Evolutionary conservation across 2,797 vertebrate species (phyloP).

Genomic region (Brachyalestes nurse): DNA sequence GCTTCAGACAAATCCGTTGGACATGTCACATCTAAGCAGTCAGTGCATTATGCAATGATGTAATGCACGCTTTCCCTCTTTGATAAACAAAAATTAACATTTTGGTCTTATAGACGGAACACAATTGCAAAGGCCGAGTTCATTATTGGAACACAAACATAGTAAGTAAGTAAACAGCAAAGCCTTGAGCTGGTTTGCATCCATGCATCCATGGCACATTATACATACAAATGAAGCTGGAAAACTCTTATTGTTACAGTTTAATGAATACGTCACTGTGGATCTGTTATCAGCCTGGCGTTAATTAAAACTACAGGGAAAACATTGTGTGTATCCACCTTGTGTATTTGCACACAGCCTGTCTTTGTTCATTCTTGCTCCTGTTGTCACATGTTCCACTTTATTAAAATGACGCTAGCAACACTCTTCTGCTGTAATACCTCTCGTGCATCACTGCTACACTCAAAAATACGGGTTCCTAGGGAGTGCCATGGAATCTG

Average conservation of each 20-base stretch:
- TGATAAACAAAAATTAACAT: not conserved
- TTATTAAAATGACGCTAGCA: not conserved
- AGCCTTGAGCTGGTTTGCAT: not conserved
- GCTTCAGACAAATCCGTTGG: constrained; percentile 40
- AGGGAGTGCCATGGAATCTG: not conserved
- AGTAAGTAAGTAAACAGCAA: not conserved
- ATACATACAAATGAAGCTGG: constrained; percentile 11
- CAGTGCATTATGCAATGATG: constrained; percentile 17
- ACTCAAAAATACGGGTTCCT: not conserved
- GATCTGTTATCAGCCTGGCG: not conserved
- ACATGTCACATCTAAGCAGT: constrained; percentile 37
- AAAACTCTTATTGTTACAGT: not conserved
- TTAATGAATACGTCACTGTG: not conserved
- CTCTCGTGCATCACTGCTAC: not conserved
- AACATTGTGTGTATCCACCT: not conserved
- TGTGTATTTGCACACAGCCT: not conserved
- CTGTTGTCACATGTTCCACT: not conserved
- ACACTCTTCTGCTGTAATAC: too few species aligned
- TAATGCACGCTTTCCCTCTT: constrained; percentile 7
- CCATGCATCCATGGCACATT: not conserved
- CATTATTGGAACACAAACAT: not conserved
- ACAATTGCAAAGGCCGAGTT: not conserved
- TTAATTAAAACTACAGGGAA: constrained; percentile 34
- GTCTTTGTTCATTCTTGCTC: not conserved
- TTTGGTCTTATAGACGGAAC: not conserved